Conservation (phyloP, 2,888 invertebrate species). For the Thyatira batis region DNA sequence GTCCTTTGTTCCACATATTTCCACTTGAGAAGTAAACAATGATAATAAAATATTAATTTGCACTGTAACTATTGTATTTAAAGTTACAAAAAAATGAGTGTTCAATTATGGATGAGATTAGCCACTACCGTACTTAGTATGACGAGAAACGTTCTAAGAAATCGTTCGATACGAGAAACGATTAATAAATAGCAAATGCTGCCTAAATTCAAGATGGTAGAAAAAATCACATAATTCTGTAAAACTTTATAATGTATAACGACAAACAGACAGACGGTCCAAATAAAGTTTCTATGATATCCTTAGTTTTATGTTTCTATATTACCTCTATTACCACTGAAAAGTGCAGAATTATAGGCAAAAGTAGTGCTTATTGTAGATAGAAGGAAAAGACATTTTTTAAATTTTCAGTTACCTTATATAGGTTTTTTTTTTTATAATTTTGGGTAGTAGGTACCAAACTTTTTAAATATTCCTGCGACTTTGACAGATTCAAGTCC, state of each 20-base stretch:
- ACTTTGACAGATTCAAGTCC: not conserved
- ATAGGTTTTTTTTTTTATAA: too few relatives aligned
- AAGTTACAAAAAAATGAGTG: slow-evolving; percentile 12
- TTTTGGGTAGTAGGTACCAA: too few relatives aligned
- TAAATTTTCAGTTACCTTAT: too few relatives aligned
- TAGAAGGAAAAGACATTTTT: too few relatives aligned
- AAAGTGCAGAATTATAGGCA: too few relatives aligned
- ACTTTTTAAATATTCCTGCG: not conserved
- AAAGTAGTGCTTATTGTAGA: too few relatives aligned
- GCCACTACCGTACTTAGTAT: slow-evolving; percentile 25
- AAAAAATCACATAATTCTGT: too few relatives aligned
- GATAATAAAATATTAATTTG: not conserved
- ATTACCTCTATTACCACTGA: too few relatives aligned
- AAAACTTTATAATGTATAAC: not conserved
- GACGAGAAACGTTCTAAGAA: slow-evolving; percentile 23
- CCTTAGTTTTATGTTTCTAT: too few relatives aligned
- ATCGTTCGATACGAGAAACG: slow-evolving; percentile 10
- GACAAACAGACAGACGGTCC: too few relatives aligned
- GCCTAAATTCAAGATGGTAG: slow-evolving; percentile 3
- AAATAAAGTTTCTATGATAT: too few relatives aligned
- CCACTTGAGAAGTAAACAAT: not conserved
- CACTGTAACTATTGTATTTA: not conserved
- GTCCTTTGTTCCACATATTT: not conserved
- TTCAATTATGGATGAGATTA: slow-evolving; percentile 37
- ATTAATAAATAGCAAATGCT: slow-evolving; percentile 17